phyloP scores from a whole-genome alignment of 2,888 invertebrate species.

The Panopea generosa region DNA sequence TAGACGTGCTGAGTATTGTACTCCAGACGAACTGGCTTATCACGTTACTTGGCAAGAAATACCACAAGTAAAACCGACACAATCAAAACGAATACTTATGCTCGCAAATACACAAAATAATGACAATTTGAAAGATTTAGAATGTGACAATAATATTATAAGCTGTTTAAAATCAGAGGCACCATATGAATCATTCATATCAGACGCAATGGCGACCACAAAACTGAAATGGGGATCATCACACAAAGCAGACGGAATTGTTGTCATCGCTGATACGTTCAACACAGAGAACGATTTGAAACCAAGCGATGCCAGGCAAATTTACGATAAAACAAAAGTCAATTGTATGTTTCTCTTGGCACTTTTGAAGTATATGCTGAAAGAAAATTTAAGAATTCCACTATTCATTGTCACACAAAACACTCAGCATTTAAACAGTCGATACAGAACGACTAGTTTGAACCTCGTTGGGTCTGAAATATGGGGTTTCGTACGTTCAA shows the following conservation, averaged over 20 bases:
- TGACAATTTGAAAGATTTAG: not conserved
- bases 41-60: not conserved
- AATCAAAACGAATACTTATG: not conserved
- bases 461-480: constrained; percentile 48
- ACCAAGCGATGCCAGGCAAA: no score
- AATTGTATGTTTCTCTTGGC: not conserved
- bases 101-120: not conserved
- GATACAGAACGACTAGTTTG: not conserved
- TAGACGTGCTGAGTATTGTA: not conserved
- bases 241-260: not conserved
- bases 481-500: constrained; percentile 59
- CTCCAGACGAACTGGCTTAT: not conserved
- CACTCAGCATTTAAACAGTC: constrained; percentile 4
- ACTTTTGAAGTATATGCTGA: not conserved
- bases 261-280: not conserved
- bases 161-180: no score
- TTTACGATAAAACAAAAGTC: not conserved
- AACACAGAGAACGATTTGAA: not conserved
- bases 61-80: not conserved
- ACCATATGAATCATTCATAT: no score
- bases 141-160: not conserved
- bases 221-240: not conserved
- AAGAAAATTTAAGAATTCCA: not conserved
- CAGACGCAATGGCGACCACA: no score
- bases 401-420: constrained; percentile 39